Percentiles rank a stretch among this genome's conserved stretches.
Evolutionary conservation across 2,888 invertebrate species (phyloP).

Genomic region (Acholoe squamosa): DNA sequence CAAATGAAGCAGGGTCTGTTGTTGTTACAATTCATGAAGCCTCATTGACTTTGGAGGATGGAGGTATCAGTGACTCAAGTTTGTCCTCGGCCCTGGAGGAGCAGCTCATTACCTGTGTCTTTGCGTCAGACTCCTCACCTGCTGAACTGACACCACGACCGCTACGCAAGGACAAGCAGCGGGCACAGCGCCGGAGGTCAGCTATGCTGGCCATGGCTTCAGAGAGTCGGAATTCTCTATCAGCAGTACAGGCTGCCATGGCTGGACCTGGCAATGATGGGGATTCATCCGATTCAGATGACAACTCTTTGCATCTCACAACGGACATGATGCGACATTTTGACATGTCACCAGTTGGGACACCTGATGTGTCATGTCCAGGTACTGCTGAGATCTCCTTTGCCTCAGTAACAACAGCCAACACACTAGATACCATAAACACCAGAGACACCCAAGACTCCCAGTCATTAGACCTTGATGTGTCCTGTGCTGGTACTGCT

Average conservation of each 20-base stretch:
- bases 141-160: neutral
- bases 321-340: constrained; percentile 54
- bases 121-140: neutral
- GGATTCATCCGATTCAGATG: constrained; percentile 22
- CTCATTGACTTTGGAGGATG: neutral
- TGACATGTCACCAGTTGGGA: constrained; percentile 9
- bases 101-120: neutral
- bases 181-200: neutral
- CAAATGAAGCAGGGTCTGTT: neutral
- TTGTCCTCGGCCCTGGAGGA: constrained; percentile 18
- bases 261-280: neutral
- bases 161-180: neutral
- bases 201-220: neutral
- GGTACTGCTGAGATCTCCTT: constrained; percentile 31
- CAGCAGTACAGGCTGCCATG: neutral
- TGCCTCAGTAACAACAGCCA: constrained; percentile 4
- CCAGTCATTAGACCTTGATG: too few relatives aligned
- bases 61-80: constrained; percentile 9
- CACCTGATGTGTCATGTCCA: neutral
- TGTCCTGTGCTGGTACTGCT: neutral
- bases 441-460: constrained; percentile 9
- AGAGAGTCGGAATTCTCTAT: neutral
- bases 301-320: constrained; percentile 54
- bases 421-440: neutral
- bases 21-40: neutral